phyloP scores from a whole-genome alignment of 1,140 invertebrate species.

The Drosophila pallidifrons region DNA sequence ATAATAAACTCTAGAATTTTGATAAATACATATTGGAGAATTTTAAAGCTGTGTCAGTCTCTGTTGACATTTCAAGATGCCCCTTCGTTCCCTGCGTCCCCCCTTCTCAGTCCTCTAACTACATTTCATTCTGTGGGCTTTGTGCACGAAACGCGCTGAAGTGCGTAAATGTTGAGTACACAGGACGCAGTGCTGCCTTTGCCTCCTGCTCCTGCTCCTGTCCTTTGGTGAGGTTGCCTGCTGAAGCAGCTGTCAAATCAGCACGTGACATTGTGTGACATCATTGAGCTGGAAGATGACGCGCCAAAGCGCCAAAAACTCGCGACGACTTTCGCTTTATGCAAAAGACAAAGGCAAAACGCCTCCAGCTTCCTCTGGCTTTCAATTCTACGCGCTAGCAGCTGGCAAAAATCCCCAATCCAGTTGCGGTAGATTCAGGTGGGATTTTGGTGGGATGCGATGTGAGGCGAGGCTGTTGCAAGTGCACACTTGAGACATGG shows the following conservation, averaged over 20 bases:
- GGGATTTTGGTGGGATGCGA: conserved; percentile 15
- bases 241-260: conserved; percentile 54
- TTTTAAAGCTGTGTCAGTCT: conserved; percentile 37
- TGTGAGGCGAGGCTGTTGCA: conserved; percentile 49
- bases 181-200: conserved; percentile 9
- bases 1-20: conserved; percentile 43
- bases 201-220: no score
- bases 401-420: conserved; percentile 18
- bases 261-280: conserved; percentile 80
- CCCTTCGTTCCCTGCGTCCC: no score
- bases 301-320: conserved; percentile 54
- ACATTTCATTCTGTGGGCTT: conserved; percentile 17
- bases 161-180: conserved; percentile 77
- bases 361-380: conserved; percentile 24
- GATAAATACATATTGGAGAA: conserved; percentile 25
- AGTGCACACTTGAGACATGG: conserved; percentile 78
- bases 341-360: conserved; percentile 64
- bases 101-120: not conserved
- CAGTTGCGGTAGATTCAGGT: conserved; percentile 47
- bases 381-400: not conserved
- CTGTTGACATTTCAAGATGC: conserved; percentile 46
- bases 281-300: conserved; percentile 80
- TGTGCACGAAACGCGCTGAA: conserved; percentile 65
- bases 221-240: conserved; percentile 8
- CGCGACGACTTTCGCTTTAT: conserved; percentile 72